Base-by-base conservation (phyloP, 2,888 invertebrate genomes). In the Lypha dubia region DNA sequence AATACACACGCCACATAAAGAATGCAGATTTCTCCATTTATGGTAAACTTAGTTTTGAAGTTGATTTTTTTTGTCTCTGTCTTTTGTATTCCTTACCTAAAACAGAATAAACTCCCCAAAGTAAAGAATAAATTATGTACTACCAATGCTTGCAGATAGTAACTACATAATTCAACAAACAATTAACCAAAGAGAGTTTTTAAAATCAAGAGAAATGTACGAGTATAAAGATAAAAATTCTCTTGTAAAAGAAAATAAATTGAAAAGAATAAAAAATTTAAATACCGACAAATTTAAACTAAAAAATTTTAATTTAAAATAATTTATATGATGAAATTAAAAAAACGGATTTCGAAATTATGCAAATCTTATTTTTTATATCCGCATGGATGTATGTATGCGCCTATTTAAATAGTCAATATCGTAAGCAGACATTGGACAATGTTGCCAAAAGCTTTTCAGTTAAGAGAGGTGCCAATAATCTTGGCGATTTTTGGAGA, bases 41-140 rank as follows among this genome's bases (percentile, higher is more conserved):
- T 67, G 28, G 4, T 56, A 6, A 22, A 63, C 11, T 46, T 32
- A 35, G 24, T 58, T 38, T 20, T 60, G 20, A 20, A 46, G 28
- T 9, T n/a, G n/a, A n/a, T n/a, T n/a, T 32, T 1, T 71, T 32
- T 53, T 46, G 35, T 63, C n/a, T 44, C 38, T 65, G 41, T 41
- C 15, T 38, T 32, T 28, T 13, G 22, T 53, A 44, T 71, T 65
- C 60, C 41, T 79, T 71, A 41, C 28, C 20, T 20, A 53, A 60
- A 6, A 3, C 38, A 63, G 9, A 63, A 65, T 15, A 75, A 73
- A 67, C 76, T 77, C 44, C 73, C 73, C 60, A 44, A 71, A 77
- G 58, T 74, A 41, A 62, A 81, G 35, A 44, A 70, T 51, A 44
- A 38, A 73, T 73, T 67, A 38, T 38, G 11, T 38, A 22, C 22